phyloP scores from a whole-genome alignment of 2,113 vertebrate species.

The Zosterops pallidus region DNA sequence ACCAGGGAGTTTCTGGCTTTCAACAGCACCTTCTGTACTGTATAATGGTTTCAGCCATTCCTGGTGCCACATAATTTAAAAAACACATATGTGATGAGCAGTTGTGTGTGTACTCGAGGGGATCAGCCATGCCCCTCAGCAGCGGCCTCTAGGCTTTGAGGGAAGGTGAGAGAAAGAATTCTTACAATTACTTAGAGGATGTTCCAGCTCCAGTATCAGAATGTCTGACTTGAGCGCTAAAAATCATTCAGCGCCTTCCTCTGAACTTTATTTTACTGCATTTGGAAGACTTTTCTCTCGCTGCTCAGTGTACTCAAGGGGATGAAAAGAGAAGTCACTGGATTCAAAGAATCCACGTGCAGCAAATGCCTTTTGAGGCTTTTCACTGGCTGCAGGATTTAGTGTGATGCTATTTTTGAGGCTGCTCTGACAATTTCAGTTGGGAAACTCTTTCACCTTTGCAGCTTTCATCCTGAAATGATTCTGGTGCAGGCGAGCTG shows the following conservation, averaged over 20 bases:
- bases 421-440: not conserved
- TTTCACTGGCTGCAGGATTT: not conserved
- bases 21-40: rapidly evolving
- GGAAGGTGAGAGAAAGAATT: not conserved
- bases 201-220: not conserved
- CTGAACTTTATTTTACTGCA: not conserved
- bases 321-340: not conserved
- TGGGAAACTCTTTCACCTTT: conserved; percentile 16
- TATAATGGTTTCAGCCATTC: not conserved
- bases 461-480: not conserved
- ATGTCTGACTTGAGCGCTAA: not conserved
- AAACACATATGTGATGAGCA: not conserved
- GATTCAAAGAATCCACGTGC: conserved; percentile 24
- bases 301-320: not conserved
- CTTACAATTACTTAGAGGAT: not conserved
- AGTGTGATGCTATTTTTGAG: not conserved
- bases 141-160: not conserved
- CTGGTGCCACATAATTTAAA: not conserved
- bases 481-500: not conserved
- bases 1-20: not conserved
- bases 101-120: not conserved
- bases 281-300: not conserved
- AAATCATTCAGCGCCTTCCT: not conserved
- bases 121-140: not conserved
- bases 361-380: not conserved